Evolutionary conservation across 2,113 vertebrate genomes (phyloP).

Genomic region (Puntigrus tetrazona): DNA sequence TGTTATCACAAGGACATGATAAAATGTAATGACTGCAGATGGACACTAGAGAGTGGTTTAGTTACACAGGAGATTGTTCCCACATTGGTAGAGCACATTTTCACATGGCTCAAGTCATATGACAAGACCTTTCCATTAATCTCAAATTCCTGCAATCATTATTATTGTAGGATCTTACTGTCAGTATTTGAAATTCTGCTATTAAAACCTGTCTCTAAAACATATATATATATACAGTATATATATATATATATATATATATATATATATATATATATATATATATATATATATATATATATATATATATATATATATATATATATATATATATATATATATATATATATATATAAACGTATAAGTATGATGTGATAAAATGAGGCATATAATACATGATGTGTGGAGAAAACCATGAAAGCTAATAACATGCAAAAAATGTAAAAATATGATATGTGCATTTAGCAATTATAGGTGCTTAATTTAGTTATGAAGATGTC

Average conservation of each 20-base stretch:
- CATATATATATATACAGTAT: too few relatives aligned
- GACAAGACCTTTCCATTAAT: not conserved
- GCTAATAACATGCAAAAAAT: not conserved
- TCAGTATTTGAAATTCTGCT: too few relatives aligned
- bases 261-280: too few relatives aligned
- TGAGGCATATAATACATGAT: not conserved
- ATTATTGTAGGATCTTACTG: not conserved
- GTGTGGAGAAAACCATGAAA: not conserved
- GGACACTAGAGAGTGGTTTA: constrained; percentile 10
- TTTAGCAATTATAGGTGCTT: not conserved
- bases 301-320: too few relatives aligned
- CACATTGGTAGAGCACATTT: not conserved
- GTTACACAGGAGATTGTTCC: constrained; percentile 9
- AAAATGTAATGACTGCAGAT: not conserved
- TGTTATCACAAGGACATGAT: not conserved
- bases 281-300: too few relatives aligned
- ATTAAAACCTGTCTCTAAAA: too few relatives aligned
- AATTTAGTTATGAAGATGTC: not conserved
- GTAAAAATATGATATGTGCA: not conserved
- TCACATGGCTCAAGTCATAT: not conserved
- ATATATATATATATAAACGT: too few relatives aligned
- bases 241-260: too few relatives aligned
- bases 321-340: too few relatives aligned
- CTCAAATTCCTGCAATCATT: not conserved
- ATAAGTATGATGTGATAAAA: not conserved